A percentile compares a stretch with the other conserved stretches of the same genome.
phyloP scores from a whole-genome alignment of 53 echinoderm and acorn worm species.

The Apostichopus leukothele region DNA sequence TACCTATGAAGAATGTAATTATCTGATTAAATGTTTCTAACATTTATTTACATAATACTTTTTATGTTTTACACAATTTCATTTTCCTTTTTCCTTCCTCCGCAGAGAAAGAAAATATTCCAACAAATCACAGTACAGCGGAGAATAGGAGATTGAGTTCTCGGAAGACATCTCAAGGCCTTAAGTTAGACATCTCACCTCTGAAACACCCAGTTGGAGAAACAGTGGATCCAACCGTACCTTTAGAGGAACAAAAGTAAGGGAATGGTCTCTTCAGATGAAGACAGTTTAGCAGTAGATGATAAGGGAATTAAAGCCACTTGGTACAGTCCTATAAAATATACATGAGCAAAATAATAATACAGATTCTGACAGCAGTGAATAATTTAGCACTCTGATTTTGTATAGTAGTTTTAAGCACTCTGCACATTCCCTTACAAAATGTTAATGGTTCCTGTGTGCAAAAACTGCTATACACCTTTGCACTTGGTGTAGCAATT shows the following conservation, averaged over 20 bases:
- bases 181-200: slow-evolving; percentile 82
- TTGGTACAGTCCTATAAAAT: too few relatives aligned
- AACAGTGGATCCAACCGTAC: slow-evolving; percentile 67
- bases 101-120: slow-evolving; percentile 72
- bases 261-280: neutral
- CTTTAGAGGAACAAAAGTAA: slow-evolving; percentile 82
- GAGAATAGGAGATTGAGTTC: slow-evolving; percentile 55
- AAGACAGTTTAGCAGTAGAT: too few relatives aligned
- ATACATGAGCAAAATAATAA: too few relatives aligned
- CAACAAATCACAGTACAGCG: slow-evolving; percentile 51
- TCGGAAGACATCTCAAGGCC: slow-evolving; percentile 59
- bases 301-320: too few relatives aligned
- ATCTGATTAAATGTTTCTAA: neutral
- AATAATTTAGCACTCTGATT: too few relatives aligned
- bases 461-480: too few relatives aligned
- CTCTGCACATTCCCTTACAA: too few relatives aligned
- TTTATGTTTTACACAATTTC: too few relatives aligned
- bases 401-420: too few relatives aligned
- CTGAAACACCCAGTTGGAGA: slow-evolving; percentile 62
- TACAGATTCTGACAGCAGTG: too few relatives aligned
- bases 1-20: neutral
- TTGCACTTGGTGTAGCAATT: too few relatives aligned
- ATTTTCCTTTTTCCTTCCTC: neutral
- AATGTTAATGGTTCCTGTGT: too few relatives aligned
- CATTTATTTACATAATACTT: neutral